These are phyloP conservation scores for Nycteola revayana DNA, from an alignment of 2,888 invertebrate genomes.

Conservation along the genomic window DNA sequence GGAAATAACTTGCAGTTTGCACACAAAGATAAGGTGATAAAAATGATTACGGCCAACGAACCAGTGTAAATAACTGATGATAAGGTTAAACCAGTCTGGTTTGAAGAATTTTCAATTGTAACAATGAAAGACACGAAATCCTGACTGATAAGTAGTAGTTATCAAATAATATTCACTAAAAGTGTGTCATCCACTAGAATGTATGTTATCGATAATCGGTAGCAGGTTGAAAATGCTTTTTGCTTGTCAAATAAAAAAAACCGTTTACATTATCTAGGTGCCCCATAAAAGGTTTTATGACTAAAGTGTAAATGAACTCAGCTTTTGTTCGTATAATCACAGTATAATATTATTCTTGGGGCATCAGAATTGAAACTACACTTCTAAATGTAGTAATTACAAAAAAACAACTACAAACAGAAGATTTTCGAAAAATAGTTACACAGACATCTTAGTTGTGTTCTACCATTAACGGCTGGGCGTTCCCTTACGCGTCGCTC, in stretches of 20 bases:
- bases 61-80: constrained; percentile 15
- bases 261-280: too few relatives aligned
- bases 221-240: constrained; percentile 42
- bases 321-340: too few relatives aligned
- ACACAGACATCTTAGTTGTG: too few relatives aligned
- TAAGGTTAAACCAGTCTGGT: constrained; percentile 22
- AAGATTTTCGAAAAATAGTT: too few relatives aligned
- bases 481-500: too few relatives aligned
- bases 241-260: constrained; percentile 13
- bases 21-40: constrained; percentile 27
- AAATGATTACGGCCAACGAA: constrained; percentile 12
- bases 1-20: constrained; percentile 17
- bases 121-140: constrained; percentile 25
- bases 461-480: too few relatives aligned
- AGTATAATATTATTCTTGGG: too few relatives aligned
- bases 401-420: too few relatives aligned
- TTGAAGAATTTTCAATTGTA: constrained; percentile 26
- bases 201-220: constrained; percentile 39
- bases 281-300: too few relatives aligned
- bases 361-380: too few relatives aligned
- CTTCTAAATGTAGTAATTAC: too few relatives aligned
- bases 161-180: constrained; percentile 50
- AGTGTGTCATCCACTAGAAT: constrained; percentile 59
- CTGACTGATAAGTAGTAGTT: constrained; percentile 37
- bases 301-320: too few relatives aligned